Conservation (phyloP, 1,140 invertebrate species). For the Papilio xuthus region DNA sequence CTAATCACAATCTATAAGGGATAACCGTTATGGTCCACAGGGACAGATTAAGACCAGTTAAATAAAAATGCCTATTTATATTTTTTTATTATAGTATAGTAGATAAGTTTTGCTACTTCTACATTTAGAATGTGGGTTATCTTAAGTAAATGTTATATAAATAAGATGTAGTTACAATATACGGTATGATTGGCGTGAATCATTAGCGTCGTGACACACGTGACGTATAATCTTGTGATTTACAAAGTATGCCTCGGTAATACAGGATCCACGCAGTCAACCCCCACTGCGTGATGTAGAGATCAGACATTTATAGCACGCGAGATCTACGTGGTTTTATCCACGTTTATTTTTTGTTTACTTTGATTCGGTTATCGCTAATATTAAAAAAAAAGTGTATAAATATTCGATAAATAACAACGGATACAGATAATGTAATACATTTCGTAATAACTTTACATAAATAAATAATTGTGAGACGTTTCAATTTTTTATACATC, state of each 20-base stretch:
- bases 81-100: neutral
- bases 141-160: neutral
- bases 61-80: neutral
- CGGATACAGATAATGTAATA: neutral
- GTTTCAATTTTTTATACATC: neutral
- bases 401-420: neutral
- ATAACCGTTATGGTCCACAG: too few species aligned
- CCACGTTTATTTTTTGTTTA: conserved; percentile 13
- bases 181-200: neutral
- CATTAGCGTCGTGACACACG: conserved; percentile 7
- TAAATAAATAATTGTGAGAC: neutral
- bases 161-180: neutral
- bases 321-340: neutral
- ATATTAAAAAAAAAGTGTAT: neutral
- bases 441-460: neutral
- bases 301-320: neutral
- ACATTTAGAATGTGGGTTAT: conserved; percentile 23
- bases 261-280: neutral
- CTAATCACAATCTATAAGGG: neutral
- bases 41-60: too few species aligned
- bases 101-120: neutral
- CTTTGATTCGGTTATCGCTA: neutral
- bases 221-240: conserved; percentile 15
- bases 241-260: neutral
- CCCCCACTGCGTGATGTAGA: neutral